Evolutionary conservation across 2,888 invertebrate genomes (phyloP).

Genomic region (Drosophila conformis): DNA sequence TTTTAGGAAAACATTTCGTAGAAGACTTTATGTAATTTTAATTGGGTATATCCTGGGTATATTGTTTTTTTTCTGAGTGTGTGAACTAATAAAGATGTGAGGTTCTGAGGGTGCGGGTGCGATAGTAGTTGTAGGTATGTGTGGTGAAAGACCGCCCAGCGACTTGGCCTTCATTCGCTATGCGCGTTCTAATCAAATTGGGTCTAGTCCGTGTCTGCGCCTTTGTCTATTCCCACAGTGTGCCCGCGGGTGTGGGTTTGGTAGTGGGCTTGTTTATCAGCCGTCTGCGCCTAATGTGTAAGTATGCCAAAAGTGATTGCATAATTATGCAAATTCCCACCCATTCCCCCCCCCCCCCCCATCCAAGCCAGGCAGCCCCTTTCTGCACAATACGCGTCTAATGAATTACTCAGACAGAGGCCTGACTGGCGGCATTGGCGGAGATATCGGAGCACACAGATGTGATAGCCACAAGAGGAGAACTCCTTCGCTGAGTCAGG

Average conservation of each 20-base stretch:
- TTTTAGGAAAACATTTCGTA: background rate
- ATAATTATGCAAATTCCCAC: slow-evolving; percentile 82
- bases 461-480: background rate
- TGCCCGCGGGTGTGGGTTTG: slow-evolving; percentile 13
- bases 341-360: background rate
- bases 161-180: slow-evolving; percentile 70
- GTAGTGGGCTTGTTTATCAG: slow-evolving; percentile 70
- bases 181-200: slow-evolving; percentile 78
- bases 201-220: slow-evolving; percentile 79
- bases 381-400: slow-evolving; percentile 73
- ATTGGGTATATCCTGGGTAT: background rate
- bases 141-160: slow-evolving; percentile 17
- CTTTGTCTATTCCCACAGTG: slow-evolving; percentile 42
- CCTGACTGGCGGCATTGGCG: background rate
- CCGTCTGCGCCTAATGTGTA: slow-evolving; percentile 79
- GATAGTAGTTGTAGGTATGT: background rate
- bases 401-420: slow-evolving; percentile 74
- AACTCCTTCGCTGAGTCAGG: slow-evolving; percentile 13
- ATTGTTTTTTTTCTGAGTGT: slow-evolving; percentile 4
- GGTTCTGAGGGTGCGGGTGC: slow-evolving; percentile 9
- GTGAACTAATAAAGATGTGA: slow-evolving; percentile 4
- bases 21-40: background rate
- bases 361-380: background rate
- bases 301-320: slow-evolving; percentile 80
- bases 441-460: background rate